Base-by-base conservation (phyloP, 2,113 vertebrate species). In the Rhea americana region DNA sequence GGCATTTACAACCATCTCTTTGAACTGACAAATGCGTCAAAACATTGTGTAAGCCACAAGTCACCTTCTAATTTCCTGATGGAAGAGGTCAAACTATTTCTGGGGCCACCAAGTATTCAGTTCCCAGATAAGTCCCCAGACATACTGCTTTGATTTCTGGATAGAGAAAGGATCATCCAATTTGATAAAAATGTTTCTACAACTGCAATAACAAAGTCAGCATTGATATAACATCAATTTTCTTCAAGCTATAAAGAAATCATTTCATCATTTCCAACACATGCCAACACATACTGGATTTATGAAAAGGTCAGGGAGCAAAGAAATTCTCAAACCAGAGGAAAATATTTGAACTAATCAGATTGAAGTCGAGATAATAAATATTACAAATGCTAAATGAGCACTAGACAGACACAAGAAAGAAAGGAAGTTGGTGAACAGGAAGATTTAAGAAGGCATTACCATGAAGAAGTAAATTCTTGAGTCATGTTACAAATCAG, bases 401-500 rank as follows among this genome's bases (percentile, higher is more conserved):
- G 70, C 67, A 80, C 51, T 41, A 88, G n/a, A 43, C n/a, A 82
- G 39, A n/a, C 72, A 94, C 56, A 90, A 70, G 43, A 88, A 76
- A 73, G 83, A 89, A 91, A 74, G 50, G 15, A 94, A 43, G 47
- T 8, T 89, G 50, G 37, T 77, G 80, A 92, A 51, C 22, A 73
- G 81, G 87, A 91, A 76, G 48, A 77, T 85, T 81, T 89, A 78
- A 41, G 82, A 90, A 93, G 61, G 87, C 80, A 96, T 91, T 94
- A 92, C 78, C 72, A 37, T 59, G 91, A 94, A 94, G 89, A 91
- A 93, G 79, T 81, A 94, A 94, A 97, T 95, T 90, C 90, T 78
- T 88, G 90, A 93, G 70, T 93, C 78, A 45, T 51, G 26, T 94
- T 94, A 96, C 95, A 97, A 96, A 95, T 89, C 77, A 76, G 90